Base-by-base conservation (phyloP, 2,797 vertebrate species). In the Helarctos malayanus region DNA sequence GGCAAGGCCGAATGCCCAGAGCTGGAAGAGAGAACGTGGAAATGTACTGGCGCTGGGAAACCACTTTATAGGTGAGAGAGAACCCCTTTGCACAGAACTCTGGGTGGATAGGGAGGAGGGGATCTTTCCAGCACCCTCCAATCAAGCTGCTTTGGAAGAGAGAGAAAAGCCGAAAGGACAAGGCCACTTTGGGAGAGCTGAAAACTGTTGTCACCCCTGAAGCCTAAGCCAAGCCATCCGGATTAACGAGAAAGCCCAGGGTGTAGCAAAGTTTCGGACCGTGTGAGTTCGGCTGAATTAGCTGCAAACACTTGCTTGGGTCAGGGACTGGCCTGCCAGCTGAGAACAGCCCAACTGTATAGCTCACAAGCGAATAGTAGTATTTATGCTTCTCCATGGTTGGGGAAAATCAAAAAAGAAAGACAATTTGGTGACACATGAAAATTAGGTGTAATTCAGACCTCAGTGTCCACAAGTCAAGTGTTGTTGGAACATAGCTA, bases 131-230 rank as follows among this genome's bases (percentile, higher is more conserved):
- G 57, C 14, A 41, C 32, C 63, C 41, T 78, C 63, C 15, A 47
- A 38, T 38, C 63, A 63, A 88, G 78, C 65, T 45, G 12, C 65
- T 84, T 87, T 3, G 10, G 61, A 93, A 94, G 25, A 88, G 59
- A 78, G 32, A 85, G 29, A 57, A 21, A 59, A 57, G 23, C 56
- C 2, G 3, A 90, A 71, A 71, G 35, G 38, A 23, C 45, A 86
- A 49, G 79, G 41, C 27, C 75, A 9, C 59, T 81, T 38, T 61
- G 0, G 38, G 69, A 56, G 41, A 71, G 15, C 41, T 73, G 11
- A 54, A 71, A 75, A 25, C 47, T 56, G 18, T 32, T 14, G 2
- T 79, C 76, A 38, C 14, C 41, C 68, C 35, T 81, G 63, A 41
- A 87, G 71, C 47, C 35, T 27, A 25, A 7, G n/a, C 69, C 38